These are phyloP conservation scores for western clawed frog (Xenopus tropicalis) DNA, from an alignment of 2,113 vertebrate genomes.

Conservation along the genomic window DNA sequence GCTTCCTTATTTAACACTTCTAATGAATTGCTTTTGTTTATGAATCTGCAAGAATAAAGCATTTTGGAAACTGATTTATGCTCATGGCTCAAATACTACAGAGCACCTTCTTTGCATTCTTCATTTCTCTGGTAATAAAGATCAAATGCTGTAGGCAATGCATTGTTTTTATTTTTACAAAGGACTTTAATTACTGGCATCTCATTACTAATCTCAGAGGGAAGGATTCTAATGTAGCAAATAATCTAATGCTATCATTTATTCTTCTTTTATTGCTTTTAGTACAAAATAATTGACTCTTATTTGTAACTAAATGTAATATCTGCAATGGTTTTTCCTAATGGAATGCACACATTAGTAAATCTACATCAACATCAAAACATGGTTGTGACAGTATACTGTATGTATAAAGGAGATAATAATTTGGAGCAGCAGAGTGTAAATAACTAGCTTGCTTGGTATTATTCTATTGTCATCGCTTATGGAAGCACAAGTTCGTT, in stretches of 20 bases:
- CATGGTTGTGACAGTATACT: constrained; percentile 5
- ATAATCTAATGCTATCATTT: constrained; percentile 28
- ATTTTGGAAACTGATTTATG: background rate
- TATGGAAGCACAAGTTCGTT: too few species aligned
- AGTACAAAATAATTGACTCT: constrained; percentile 34
- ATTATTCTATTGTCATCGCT: background rate
- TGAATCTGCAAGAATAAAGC: background rate
- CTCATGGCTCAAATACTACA: background rate
- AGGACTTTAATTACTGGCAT: constrained; percentile 26
- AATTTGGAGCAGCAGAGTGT: constrained; percentile 22
- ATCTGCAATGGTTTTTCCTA: constrained; percentile 21
- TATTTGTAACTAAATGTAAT: constrained; percentile 36
- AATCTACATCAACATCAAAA: constrained; percentile 12
- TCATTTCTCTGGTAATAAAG: background rate
- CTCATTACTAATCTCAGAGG: constrained; percentile 36
- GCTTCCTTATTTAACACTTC: too few species aligned
- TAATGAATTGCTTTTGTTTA: too few species aligned
- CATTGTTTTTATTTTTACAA: constrained; percentile 5
- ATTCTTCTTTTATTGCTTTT: constrained; percentile 30
- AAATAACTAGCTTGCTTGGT: constrained; percentile 17
- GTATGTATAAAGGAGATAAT: constrained; percentile 21
- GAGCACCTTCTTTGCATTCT: background rate
- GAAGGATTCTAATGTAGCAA: constrained; percentile 26
- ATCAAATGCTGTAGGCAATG: background rate
- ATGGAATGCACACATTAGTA: constrained; percentile 25